phyloP scores from a whole-genome alignment of 2,888 invertebrate genomes.

The Drosophila histrio region DNA sequence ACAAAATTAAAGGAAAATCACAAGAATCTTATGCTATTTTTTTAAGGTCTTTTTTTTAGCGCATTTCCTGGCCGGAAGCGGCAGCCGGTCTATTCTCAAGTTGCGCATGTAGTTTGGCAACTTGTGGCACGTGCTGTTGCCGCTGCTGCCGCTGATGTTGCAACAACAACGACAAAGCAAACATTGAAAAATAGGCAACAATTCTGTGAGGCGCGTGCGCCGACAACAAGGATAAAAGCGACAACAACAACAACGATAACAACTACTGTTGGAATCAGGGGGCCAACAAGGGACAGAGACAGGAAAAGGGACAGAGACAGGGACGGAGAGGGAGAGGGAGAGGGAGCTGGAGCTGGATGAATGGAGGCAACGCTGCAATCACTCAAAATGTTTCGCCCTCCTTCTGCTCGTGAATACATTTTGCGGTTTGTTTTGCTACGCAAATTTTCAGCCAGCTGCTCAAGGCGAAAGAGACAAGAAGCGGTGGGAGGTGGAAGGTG shows the following conservation, averaged over 20 bases:
- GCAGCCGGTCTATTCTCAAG: conserved; percentile 48
- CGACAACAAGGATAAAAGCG: conserved; percentile 18
- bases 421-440: conserved; percentile 75
- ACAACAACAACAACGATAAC: neutral
- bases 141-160: conserved; percentile 15
- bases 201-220: conserved; percentile 63
- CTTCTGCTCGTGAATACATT: conserved; percentile 39
- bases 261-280: no score
- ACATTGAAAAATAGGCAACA: conserved; percentile 43
- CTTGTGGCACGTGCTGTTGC: conserved; percentile 64
- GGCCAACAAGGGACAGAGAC: neutral
- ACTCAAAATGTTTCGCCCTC: conserved; percentile 33
- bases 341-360: neutral
- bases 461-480: neutral
- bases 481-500: neutral
- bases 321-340: neutral
- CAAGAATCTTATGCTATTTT: conserved; percentile 4
- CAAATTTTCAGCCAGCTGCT: conserved; percentile 44
- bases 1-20: conserved; percentile 1
- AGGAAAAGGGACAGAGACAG: no score
- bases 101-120: conserved; percentile 39
- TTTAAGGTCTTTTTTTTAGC: conserved; percentile 22
- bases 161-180: conserved; percentile 1
- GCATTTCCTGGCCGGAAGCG: conserved; percentile 63
- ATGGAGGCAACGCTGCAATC: conserved; percentile 39